These are phyloP conservation scores for Catocala nupta DNA, from an alignment of 2,888 invertebrate genomes.

Conservation along the genomic window DNA sequence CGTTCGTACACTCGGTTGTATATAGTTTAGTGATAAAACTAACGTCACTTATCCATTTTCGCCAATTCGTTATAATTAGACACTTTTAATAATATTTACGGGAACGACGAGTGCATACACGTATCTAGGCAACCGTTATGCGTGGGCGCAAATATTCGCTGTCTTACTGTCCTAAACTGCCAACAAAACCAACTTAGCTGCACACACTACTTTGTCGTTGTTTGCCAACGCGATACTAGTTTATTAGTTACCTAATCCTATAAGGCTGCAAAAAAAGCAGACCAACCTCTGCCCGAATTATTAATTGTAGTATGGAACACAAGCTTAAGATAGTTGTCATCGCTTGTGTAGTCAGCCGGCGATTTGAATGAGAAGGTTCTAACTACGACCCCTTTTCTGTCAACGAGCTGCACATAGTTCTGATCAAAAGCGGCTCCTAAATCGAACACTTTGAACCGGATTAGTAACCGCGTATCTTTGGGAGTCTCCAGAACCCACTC, in stretches of 20 bases:
- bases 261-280: slow-evolving; percentile 66
- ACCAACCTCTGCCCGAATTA: slow-evolving; percentile 92
- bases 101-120: no score
- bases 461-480: slow-evolving; percentile 59
- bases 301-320: slow-evolving; percentile 89
- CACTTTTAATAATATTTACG: no score
- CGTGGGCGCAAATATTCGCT: no score
- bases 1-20: no score
- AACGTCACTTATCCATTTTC: no score
- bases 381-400: slow-evolving; percentile 72
- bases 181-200: no score
- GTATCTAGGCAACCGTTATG: no score
- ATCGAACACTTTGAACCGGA: slow-evolving; percentile 84
- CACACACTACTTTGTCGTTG: no score
- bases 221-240: no score
- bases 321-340: slow-evolving; percentile 86
- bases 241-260: neutral
- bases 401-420: slow-evolving; percentile 89
- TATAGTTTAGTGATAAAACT: no score
- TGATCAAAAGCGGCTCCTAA: slow-evolving; percentile 89
- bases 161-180: no score
- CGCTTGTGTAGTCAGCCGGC: slow-evolving; percentile 86
- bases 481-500: slow-evolving; percentile 80
- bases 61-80: no score
- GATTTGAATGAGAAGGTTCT: slow-evolving; percentile 84